Percentiles rank a stretch among this genome's conserved stretches.
Conservation (phyloP, 1,140 invertebrate species). For the Argopecten irradians region DNA sequence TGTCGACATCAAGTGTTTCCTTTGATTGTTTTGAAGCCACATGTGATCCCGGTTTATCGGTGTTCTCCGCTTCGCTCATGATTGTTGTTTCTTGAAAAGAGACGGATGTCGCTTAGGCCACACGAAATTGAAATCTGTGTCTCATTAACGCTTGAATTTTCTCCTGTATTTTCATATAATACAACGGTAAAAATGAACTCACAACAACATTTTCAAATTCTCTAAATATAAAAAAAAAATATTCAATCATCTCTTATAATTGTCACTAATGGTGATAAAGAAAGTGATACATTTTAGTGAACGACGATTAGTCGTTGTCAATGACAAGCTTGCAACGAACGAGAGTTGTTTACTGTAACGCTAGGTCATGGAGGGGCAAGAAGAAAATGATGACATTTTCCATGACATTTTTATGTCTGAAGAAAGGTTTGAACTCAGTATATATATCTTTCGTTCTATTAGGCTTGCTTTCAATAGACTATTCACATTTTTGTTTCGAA, state of each 20-base stretch:
- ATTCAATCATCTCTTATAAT: no score
- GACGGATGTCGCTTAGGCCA: background rate
- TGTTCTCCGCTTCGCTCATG: background rate
- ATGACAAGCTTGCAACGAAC: background rate
- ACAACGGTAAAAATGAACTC: no score
- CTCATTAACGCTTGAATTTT: background rate
- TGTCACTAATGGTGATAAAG: no score
- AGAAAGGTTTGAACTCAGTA: slow-evolving; percentile 43
- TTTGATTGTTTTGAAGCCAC: background rate
- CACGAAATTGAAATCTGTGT: background rate
- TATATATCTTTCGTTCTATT: no score
- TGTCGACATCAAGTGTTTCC: background rate
- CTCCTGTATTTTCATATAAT: background rate
- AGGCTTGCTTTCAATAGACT: no score
- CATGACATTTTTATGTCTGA: slow-evolving; percentile 50
- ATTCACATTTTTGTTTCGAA: no score
- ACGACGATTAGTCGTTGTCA: no score
- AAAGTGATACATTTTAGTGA: no score
- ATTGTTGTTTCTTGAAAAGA: background rate
- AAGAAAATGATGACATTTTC: slow-evolving; percentile 44
- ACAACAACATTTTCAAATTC: no score
- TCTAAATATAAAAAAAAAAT: no score
- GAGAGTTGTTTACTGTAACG: no score
- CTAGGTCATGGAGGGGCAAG: background rate
- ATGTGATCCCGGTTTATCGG: background rate